Conservation (phyloP, 2,113 vertebrate genomes). For the Nothobranchius kuhntae region DNA sequence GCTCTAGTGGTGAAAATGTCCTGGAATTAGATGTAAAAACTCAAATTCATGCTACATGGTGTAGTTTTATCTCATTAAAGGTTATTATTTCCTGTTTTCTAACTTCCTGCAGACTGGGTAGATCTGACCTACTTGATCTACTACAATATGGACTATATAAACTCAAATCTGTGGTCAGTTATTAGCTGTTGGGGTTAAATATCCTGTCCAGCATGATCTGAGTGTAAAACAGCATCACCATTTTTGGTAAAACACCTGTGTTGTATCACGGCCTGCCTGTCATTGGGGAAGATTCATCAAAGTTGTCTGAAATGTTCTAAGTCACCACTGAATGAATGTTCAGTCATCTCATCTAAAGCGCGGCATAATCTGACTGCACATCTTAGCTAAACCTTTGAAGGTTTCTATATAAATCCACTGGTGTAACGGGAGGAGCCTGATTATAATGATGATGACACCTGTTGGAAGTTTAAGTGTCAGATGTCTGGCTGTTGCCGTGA, state of each 20-base stretch:
- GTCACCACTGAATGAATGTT: not conserved
- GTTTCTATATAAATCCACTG: not conserved
- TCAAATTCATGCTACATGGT: conserved; percentile 1
- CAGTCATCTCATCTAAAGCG: not conserved
- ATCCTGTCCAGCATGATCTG: not conserved
- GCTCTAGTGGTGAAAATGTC: not conserved
- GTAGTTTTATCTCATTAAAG: not conserved
- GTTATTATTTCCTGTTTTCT: no score
- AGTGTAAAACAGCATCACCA: not conserved
- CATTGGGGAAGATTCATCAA: not conserved
- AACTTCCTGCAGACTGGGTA: not conserved
- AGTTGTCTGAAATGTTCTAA: not conserved
- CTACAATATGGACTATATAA: not conserved
- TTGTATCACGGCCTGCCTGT: not conserved
- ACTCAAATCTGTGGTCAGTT: not conserved
- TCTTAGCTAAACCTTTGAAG: not conserved
- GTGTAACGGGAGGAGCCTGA: not conserved
- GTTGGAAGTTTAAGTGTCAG: conserved; percentile 2
- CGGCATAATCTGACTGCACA: not conserved
- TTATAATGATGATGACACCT: not conserved
- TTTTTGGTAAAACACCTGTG: not conserved
- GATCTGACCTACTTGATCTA: not conserved
- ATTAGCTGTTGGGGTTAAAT: no score
- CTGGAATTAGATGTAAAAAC: no score
- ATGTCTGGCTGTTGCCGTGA: not conserved